Evolutionary conservation across 2,797 vertebrate genomes (phyloP).

Genomic region (Cheirogaleus major): DNA sequence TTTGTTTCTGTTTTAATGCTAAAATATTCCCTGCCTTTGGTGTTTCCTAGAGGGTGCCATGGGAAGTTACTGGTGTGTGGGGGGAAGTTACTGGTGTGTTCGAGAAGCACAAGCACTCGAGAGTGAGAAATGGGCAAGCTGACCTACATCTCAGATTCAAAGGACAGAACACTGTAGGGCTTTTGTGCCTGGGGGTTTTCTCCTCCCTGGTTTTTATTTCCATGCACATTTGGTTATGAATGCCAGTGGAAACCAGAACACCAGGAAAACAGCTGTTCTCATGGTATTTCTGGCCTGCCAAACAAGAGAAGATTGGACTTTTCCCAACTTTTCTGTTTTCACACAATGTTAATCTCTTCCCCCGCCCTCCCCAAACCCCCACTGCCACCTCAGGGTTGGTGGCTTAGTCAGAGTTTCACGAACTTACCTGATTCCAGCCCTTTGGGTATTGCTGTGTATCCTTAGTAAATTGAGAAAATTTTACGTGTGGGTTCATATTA

Average conservation of each 20-base stretch:
- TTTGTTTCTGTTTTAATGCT: slow-evolving; percentile 44
- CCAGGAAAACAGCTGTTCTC: slow-evolving; percentile 79
- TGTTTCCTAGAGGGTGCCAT: not conserved
- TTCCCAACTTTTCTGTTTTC: slow-evolving; percentile 58
- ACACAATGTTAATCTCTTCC: slow-evolving; percentile 14
- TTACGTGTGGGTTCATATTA: slow-evolving; percentile 20
- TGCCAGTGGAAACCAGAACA: slow-evolving; percentile 73
- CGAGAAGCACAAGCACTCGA: not conserved
- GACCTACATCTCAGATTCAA: slow-evolving; percentile 70
- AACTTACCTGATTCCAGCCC: not conserved
- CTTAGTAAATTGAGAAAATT: not conserved
- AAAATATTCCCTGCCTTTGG: not conserved
- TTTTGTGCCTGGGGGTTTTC: slow-evolving; percentile 63
- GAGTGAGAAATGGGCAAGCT: slow-evolving; percentile 48
- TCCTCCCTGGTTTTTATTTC: slow-evolving; percentile 70
- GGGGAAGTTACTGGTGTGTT: not conserved
- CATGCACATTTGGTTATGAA: slow-evolving; percentile 73
- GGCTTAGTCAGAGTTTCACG: not conserved
- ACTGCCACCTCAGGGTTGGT: not conserved
- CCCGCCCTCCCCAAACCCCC: not conserved
- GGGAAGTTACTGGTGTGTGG: not conserved
- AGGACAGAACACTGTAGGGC: slow-evolving; percentile 65
- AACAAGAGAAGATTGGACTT: slow-evolving; percentile 57
- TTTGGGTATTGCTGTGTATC: not conserved
- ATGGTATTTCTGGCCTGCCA: slow-evolving; percentile 65